Evolutionary conservation across 2,797 vertebrate species (phyloP).

Genomic region (Parauchenoglanis ngamensis): DNA sequence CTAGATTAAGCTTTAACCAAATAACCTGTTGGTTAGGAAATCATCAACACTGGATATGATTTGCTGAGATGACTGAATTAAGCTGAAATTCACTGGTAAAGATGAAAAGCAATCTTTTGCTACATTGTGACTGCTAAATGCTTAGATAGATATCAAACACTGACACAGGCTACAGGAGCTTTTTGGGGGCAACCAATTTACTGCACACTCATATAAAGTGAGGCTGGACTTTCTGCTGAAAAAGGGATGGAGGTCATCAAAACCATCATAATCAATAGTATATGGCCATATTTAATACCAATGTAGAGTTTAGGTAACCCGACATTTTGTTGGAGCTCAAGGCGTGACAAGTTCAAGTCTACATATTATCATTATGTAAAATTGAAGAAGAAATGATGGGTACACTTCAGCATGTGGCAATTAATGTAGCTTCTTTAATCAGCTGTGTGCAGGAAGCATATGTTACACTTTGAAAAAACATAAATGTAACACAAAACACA

Average conservation of each 20-base stretch:
- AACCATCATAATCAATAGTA: not conserved
- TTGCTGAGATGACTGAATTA: not conserved
- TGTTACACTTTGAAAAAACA: not conserved
- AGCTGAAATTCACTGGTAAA: not conserved
- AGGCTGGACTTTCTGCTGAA: not conserved
- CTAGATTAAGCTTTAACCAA: not conserved
- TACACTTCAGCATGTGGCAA: not conserved
- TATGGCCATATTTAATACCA: not conserved
- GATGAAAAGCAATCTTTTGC: not conserved
- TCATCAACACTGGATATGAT: not conserved
- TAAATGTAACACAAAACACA: not conserved
- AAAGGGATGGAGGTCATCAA: not conserved
- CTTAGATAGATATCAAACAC: not conserved
- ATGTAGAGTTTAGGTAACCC: not conserved
- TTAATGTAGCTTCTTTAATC: not conserved
- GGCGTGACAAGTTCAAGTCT: not conserved
- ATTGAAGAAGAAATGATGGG: not conserved
- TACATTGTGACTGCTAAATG: not conserved
- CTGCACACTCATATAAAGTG: not conserved
- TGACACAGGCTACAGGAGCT: not conserved
- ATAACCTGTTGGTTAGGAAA: not conserved
- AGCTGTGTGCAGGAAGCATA: not conserved
- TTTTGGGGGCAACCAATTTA: not conserved
- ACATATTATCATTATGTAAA: not conserved
- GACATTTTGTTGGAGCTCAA: not conserved